Evolutionary conservation across 2,113 vertebrate genomes (phyloP).

Genomic region (Rhinogobius similis): DNA sequence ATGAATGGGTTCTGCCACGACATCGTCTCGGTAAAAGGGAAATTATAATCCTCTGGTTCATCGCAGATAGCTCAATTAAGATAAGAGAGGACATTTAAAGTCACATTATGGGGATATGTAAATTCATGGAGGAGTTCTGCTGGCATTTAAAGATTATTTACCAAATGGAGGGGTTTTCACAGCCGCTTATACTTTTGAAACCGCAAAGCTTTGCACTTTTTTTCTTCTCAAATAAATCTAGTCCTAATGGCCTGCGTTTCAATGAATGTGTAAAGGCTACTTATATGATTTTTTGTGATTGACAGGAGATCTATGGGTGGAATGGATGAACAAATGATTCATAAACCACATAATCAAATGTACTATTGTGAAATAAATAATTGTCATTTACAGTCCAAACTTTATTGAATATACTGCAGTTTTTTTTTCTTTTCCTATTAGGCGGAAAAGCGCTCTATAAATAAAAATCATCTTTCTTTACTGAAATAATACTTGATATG

Average conservation of each 20-base stretch:
- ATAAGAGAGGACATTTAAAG: constrained; percentile 65
- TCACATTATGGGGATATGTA: constrained; percentile 59
- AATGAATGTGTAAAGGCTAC: no score
- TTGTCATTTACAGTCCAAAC: no score
- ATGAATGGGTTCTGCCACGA: constrained; percentile 69
- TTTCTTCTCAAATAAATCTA: not conserved
- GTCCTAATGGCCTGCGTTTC: not conserved
- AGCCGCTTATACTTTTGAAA: not conserved
- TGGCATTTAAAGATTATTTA: constrained; percentile 20
- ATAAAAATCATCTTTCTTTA: no score
- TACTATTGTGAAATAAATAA: no score
- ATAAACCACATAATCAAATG: no score
- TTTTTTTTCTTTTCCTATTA: no score
- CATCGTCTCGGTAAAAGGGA: constrained; percentile 55
- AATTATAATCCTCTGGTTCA: constrained; percentile 66
- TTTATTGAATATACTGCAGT: no score
- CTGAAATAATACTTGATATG: no score
- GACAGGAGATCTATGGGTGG: no score
- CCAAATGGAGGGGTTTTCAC: not conserved
- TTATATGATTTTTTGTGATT: no score
- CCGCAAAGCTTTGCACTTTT: not conserved
- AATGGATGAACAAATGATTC: no score
- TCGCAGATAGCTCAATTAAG: constrained; percentile 69
- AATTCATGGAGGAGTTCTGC: constrained; percentile 50
- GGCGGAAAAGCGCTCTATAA: no score